These are phyloP conservation scores for Sesamia inferens DNA, from an alignment of 2,888 invertebrate species.

Conservation along the genomic window DNA sequence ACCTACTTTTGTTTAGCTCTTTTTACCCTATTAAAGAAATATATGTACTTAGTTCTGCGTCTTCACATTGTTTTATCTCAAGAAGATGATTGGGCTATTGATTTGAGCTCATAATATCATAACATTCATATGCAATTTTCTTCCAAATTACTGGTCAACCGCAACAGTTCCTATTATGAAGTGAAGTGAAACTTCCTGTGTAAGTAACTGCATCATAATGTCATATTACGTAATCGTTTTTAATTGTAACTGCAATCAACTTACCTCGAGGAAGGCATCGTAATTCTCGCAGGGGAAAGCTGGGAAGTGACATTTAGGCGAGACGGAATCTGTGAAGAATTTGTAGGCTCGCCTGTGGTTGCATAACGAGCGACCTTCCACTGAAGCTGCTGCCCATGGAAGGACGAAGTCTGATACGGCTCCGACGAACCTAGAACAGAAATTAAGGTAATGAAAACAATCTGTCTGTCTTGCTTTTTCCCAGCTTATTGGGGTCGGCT, in stretches of 20 bases:
- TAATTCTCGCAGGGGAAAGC: slow-evolving; percentile 96
- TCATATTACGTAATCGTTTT: slow-evolving; percentile 19
- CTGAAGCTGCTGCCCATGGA: slow-evolving; percentile 92
- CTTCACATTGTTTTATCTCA: slow-evolving; percentile 26
- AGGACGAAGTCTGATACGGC: slow-evolving; percentile 97
- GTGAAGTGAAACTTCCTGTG: slow-evolving; percentile 16
- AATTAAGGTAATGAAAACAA: not conserved
- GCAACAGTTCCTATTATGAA: slow-evolving; percentile 57
- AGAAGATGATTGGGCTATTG: slow-evolving; percentile 35
- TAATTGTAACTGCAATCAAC: slow-evolving; percentile 28
- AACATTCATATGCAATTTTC: slow-evolving; percentile 34
- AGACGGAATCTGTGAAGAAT: slow-evolving; percentile 98
- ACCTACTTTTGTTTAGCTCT: not conserved
- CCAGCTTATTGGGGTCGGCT: not conserved
- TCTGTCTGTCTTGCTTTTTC: not conserved
- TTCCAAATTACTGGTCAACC: slow-evolving; percentile 27
- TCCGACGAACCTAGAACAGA: slow-evolving; percentile 92
- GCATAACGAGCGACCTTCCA: slow-evolving; percentile 96
- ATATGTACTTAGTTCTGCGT: not conserved
- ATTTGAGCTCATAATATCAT: slow-evolving; percentile 28
- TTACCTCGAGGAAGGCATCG: slow-evolving; percentile 93
- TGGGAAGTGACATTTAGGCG: slow-evolving; percentile 97
- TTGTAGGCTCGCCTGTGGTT: slow-evolving; percentile 98
- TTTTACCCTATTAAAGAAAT: too few relatives aligned
- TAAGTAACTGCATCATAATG: slow-evolving; percentile 1